Conservation (phyloP, 2,113 vertebrate species). For the Pitta sordida region DNA sequence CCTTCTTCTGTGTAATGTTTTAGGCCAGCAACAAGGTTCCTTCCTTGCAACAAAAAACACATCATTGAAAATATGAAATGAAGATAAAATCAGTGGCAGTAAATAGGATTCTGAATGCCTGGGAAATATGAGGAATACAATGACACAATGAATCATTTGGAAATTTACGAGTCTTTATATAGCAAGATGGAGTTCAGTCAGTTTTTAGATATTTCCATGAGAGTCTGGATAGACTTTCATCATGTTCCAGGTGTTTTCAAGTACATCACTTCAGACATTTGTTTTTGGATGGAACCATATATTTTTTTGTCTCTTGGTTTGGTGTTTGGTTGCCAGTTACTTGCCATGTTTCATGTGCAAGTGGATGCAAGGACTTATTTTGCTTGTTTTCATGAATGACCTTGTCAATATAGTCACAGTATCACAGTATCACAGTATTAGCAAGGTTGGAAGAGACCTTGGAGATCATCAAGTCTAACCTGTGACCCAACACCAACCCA, state of each 20-base stretch:
- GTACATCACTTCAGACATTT: background rate
- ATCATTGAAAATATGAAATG: background rate
- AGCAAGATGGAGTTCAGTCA: background rate
- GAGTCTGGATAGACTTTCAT: background rate
- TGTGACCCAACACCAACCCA: too few species aligned
- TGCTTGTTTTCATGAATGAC: background rate
- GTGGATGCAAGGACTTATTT: background rate
- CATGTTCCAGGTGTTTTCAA: background rate
- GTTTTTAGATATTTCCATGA: background rate
- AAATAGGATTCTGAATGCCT: background rate
- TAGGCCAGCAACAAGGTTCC: accelerated
- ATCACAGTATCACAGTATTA: too few species aligned
- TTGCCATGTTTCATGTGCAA: background rate
- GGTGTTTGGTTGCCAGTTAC: background rate
- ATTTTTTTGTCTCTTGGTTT: background rate
- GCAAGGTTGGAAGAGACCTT: too few species aligned
- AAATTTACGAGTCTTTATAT: background rate
- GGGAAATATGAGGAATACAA: background rate
- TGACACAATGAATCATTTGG: background rate
- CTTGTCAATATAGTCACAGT: background rate
- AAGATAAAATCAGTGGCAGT: background rate
- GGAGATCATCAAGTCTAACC: too few species aligned
- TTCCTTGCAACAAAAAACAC: background rate
- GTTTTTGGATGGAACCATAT: background rate
- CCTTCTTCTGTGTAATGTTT: background rate